phyloP scores from a whole-genome alignment of 1,140 invertebrate species.

The Zaprionus gabonicus region DNA sequence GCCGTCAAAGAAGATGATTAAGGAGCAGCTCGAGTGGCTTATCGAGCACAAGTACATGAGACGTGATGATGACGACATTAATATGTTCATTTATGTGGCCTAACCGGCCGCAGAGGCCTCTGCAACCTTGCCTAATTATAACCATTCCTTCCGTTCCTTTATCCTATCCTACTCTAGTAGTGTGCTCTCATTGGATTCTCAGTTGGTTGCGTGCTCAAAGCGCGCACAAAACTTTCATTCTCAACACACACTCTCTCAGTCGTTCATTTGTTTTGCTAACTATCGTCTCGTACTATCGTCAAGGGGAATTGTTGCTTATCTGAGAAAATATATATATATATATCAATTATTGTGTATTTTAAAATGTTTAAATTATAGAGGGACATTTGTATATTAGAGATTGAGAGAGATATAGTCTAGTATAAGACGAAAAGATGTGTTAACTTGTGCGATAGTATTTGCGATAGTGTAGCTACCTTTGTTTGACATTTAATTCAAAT shows the following conservation, averaged over 20 bases:
- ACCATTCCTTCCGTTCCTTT: conserved; percentile 30
- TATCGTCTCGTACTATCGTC: neutral
- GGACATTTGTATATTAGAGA: neutral
- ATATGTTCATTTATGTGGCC: conserved; percentile 99
- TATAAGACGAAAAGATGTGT: conserved; percentile 3
- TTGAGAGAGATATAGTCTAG: neutral
- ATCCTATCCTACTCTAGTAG: conserved; percentile 4
- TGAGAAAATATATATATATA: conserved; percentile 1
- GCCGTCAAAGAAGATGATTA: conserved; percentile 99
- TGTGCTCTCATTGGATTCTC: conserved; percentile 5
- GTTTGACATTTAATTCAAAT: conserved; percentile 24
- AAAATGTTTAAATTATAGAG: conserved; percentile 3
- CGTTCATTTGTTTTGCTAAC: conserved; percentile 3
- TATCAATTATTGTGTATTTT: conserved; percentile 4
- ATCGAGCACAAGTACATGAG: conserved; percentile 99
- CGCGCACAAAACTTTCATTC: conserved; percentile 12
- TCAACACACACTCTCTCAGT: conserved; percentile 12
- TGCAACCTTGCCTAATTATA: conserved; percentile 43
- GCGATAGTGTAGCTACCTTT: conserved; percentile 11
- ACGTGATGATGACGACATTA: conserved; percentile 98
- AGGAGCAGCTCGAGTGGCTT: conserved; percentile 99
- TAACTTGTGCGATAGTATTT: conserved; percentile 7
- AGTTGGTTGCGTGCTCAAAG: conserved; percentile 39
- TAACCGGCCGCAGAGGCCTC: conserved; percentile 86
- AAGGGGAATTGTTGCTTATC: conserved; percentile 1